A percentile compares a stretch with the other conserved stretches of the same genome.
phyloP scores from a whole-genome alignment of 2,113 vertebrate genomes.

The Physeter macrocephalus region DNA sequence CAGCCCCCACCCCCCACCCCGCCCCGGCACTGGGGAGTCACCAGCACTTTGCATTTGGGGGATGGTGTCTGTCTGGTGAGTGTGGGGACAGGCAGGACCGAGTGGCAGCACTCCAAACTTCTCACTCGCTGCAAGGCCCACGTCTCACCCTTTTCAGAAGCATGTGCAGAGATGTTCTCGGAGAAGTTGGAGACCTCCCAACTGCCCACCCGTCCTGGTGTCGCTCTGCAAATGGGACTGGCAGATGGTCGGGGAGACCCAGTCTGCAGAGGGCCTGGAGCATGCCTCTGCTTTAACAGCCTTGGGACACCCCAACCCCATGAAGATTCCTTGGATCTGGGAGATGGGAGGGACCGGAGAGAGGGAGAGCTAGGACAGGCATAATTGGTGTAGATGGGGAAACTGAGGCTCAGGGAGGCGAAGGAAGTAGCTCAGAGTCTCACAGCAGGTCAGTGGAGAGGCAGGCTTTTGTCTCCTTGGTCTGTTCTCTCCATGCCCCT shows the following conservation, averaged over 20 bases:
- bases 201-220: conserved; percentile 41
- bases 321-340: neutral
- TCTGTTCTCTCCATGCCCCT: neutral
- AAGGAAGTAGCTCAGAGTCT: neutral
- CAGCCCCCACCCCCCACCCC: neutral
- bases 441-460: neutral
- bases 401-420: neutral
- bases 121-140: conserved; percentile 64
- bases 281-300: neutral
- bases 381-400: neutral
- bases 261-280: neutral
- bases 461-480: neutral
- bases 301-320: neutral
- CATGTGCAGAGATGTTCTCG: conserved; percentile 55
- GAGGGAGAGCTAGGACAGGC: neutral
- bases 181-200: conserved; percentile 60
- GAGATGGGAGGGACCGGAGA: neutral
- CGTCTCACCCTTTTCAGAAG: conserved; percentile 66
- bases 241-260: conserved; percentile 46
- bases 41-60: neutral
- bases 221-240: neutral
- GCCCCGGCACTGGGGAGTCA: neutral
- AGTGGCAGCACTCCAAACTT: conserved; percentile 53
- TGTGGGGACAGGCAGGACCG: neutral
- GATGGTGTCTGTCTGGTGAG: neutral